Evolutionary conservation across 2,797 vertebrate species (phyloP), one percentile per base, ranked within the genome.

Genomic region (Anguilla anguilla): DNA sequence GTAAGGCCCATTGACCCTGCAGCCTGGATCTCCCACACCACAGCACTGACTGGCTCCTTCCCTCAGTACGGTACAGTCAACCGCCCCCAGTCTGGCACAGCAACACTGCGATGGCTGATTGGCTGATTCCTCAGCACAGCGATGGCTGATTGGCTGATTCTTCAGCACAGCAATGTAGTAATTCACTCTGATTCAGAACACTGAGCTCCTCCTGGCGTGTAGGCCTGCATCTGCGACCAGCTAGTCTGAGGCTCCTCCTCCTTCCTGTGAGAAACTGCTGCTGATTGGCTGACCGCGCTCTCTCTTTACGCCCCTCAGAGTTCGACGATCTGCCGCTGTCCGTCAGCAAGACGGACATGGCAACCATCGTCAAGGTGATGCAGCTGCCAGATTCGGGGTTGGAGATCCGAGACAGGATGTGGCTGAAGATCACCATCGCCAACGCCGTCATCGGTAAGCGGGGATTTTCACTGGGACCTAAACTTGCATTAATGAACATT

Each of bases 361-460:
- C 98, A 0, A 98, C 98, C 4, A 96, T 99, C 0, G 98, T 99
- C 85, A 99, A 99, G 90, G 97, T 98, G 91, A 99, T 99, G 99
- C 97, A 98, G 95, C 90, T 98, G 69, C 97, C 98, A 0, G 98
- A 99, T 93, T 99, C 99, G 0, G 98, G 98, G 39, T 95, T 99
- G 39, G 98, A 99, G 96, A 99, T 99, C 55, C 95, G 98, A 31
- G 98, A 99, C 96, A 97, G 99, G 89, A 99, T 99, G 98, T 99
- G 98, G 98, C 94, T 99, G 89, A 99, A 99, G 95, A 99, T 99
- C 90, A 99, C 98, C 87, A 99, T 99, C 13, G 95, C 98, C 88
- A 99, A 98, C 0, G 99, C 98, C 0, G 98, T 99, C 59, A 99
- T 99, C 2, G 99, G 99, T 99, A 2, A 9, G 13, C 4, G 6